A percentile compares a stretch with the other conserved stretches of the same genome.
Evolutionary conservation across 2,888 invertebrate genomes (phyloP).

Genomic region (Chymomyza caudatula): DNA sequence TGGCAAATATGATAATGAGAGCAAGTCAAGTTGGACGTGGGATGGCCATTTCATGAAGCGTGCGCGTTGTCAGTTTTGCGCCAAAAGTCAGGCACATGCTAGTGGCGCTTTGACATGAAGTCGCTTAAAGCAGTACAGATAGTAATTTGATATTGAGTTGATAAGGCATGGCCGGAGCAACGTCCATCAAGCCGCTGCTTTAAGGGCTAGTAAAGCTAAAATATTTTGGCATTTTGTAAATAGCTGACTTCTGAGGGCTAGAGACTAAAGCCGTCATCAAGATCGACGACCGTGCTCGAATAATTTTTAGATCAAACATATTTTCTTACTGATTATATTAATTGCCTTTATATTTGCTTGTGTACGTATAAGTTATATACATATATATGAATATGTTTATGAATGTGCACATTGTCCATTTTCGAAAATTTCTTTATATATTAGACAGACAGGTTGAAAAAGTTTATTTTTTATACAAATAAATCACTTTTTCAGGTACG

Average conservation of each 20-base stretch:
- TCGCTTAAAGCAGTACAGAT: conserved; percentile 75
- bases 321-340: not conserved
- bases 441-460: no score
- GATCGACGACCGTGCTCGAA: conserved; percentile 67
- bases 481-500: no score
- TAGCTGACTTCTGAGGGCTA: conserved; percentile 13
- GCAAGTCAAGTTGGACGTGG: conserved; percentile 70
- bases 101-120: conserved; percentile 43
- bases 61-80: conserved; percentile 51
- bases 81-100: conserved; percentile 39
- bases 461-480: no score
- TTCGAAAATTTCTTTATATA: no score
- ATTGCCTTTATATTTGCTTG: not conserved
- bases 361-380: no score
- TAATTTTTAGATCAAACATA: not conserved
- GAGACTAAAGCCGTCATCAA: conserved; percentile 63
- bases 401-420: no score
- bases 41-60: conserved; percentile 18
- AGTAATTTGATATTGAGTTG: conserved; percentile 78
- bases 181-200: conserved; percentile 32
- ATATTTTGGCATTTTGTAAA: conserved; percentile 51
- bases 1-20: conserved; percentile 77
- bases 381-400: no score
- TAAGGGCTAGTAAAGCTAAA: conserved; percentile 19
- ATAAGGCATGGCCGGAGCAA: conserved; percentile 64